These are phyloP conservation scores for Heterocephalus glaber DNA, from an alignment of 2,113 vertebrate species.

Conservation along the genomic window DNA sequence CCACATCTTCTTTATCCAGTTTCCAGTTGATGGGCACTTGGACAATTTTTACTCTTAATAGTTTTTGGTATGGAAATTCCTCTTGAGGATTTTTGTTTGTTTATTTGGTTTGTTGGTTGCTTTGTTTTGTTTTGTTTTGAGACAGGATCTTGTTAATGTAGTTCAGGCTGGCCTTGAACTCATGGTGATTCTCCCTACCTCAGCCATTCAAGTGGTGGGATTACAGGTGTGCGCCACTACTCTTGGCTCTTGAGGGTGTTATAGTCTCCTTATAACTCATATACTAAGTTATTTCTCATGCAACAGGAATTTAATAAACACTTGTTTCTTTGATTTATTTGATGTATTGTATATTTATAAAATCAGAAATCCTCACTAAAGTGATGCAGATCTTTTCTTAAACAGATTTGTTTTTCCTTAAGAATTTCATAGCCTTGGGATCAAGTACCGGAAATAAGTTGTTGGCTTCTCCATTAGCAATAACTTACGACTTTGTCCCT, in stretches of 20 bases:
- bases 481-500: constrained; percentile 47
- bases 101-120: background rate
- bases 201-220: background rate
- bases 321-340: constrained; percentile 33
- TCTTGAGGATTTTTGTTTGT: background rate
- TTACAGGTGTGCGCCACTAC: background rate
- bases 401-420: background rate
- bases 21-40: too few species aligned
- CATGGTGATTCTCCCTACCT: background rate
- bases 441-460: constrained; percentile 3
- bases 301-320: constrained; percentile 20
- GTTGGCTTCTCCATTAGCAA: constrained; percentile 48
- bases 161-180: background rate
- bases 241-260: background rate
- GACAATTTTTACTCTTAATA: background rate
- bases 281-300: background rate
- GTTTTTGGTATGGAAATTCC: background rate
- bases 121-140: background rate
- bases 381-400: constrained; percentile 12
- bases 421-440: background rate
- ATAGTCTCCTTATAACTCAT: background rate
- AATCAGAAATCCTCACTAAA: background rate
- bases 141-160: background rate
- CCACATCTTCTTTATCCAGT: too few species aligned
- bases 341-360: background rate